Evolutionary conservation across 2,113 vertebrate species (phyloP).

Genomic region (Osmerus eperlanus): DNA sequence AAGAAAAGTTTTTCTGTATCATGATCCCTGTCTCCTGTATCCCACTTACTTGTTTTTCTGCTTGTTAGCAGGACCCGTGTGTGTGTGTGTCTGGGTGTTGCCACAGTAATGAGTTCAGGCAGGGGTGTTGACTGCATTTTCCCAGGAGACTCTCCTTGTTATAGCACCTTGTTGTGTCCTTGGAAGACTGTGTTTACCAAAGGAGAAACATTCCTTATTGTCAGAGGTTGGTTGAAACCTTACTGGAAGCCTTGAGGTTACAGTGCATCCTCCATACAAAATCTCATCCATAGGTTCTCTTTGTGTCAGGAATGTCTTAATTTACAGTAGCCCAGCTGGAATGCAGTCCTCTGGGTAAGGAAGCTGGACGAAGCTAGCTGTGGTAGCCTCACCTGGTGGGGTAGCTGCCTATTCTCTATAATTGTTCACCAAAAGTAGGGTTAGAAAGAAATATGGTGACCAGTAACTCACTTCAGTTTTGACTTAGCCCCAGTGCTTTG

Average conservation of each 20-base stretch:
- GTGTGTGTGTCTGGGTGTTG: neutral
- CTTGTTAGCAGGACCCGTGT: neutral
- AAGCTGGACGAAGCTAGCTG: neutral
- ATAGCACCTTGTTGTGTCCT: constrained; percentile 10
- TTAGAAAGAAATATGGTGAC: no score
- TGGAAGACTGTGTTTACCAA: neutral
- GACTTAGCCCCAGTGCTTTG: no score
- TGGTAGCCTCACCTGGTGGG: constrained; percentile 6
- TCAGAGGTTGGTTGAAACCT: neutral
- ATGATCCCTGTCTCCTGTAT: no score
- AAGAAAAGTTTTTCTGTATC: no score
- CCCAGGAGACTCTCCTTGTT: neutral
- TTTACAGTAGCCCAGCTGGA: neutral
- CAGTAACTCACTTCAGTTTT: no score
- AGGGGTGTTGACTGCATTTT: neutral
- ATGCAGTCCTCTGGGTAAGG: neutral
- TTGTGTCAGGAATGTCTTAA: no score
- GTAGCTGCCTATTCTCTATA: no score
- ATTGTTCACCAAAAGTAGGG: no score
- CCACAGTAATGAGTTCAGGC: neutral
- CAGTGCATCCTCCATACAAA: no score
- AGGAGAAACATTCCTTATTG: neutral
- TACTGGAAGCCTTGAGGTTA: neutral
- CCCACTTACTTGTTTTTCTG: neutral
- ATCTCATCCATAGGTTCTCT: no score